These are phyloP conservation scores for Drosophila mayri DNA, from an alignment of 1,140 invertebrate genomes.

Conservation along the genomic window DNA sequence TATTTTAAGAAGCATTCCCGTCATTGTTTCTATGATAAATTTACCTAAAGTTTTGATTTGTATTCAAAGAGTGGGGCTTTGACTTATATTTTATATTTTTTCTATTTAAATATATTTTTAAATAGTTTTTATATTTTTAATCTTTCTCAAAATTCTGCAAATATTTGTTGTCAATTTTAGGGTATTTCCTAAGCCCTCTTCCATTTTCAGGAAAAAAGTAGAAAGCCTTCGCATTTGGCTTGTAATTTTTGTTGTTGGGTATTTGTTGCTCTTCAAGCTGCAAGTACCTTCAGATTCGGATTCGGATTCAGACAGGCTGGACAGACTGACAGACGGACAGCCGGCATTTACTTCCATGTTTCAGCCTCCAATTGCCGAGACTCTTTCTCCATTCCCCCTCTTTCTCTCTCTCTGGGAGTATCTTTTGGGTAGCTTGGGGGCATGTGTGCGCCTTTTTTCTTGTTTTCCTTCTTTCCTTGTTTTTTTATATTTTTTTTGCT, in stretches of 20 bases:
- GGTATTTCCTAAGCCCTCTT: conserved; percentile 13
- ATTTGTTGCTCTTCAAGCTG: conserved; percentile 72
- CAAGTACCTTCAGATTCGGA: conserved; percentile 66
- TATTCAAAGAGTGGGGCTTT: too few species aligned
- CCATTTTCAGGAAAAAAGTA: neutral
- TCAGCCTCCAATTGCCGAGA: conserved; percentile 54
- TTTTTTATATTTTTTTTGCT: conserved; percentile 25
- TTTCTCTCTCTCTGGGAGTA: conserved; percentile 13
- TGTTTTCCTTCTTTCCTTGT: conserved; percentile 17
- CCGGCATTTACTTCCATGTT: conserved; percentile 64
- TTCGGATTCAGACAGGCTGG: conserved; percentile 41
- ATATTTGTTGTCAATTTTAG: neutral
- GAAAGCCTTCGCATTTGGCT: conserved; percentile 33
- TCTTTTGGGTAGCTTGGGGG: conserved; percentile 41
- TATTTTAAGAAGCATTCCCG: neutral
- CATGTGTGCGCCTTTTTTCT: conserved; percentile 74
- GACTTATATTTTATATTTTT: too few species aligned
- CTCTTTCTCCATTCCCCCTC: conserved; percentile 9
- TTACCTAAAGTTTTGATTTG: too few species aligned
- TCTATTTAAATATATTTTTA: neutral
- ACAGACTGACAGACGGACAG: conserved; percentile 43
- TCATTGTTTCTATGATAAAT: too few species aligned
- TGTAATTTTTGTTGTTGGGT: conserved; percentile 23
- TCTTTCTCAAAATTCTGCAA: neutral
- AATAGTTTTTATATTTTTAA: too few species aligned